Evolutionary conservation across 2,113 vertebrate genomes (phyloP), one percentile per base, ranked within the genome.

Genomic region (Isichthys henryi): DNA sequence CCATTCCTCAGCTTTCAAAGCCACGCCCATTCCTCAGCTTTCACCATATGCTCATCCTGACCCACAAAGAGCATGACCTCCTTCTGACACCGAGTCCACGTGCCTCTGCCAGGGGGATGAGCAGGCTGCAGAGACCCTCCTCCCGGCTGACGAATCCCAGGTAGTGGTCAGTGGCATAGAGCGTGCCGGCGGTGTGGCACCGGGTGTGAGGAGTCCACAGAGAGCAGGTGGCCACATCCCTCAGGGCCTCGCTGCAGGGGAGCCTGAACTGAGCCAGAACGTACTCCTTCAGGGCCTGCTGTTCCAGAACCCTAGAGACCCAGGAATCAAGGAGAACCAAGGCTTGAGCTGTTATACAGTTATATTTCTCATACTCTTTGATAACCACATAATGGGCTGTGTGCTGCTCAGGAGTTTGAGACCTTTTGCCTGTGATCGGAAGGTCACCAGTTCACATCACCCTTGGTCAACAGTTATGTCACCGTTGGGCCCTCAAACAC

Each of bases 121-220:
- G 93, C 50, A 99, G 96, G 49, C 92, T 94, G 91, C 98, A 99
- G 91, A 92, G 95, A 45, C 97, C 97, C 39, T 97, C 96, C 90
- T 98, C 98, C 53, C 96, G 96, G 95, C 98, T 97, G 93, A 96
- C 96, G 94, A 99, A 99, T 90, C 98, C 98, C 94, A 99, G 92
- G 10, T 99, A 99, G 56, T 93, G 94, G 93, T 99, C 97, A 0
- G 98, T 98, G 91, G 96, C 89, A 77, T 98, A 99, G 89, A 99
- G 96, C 0, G 94, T 97, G 27, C 98, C 98, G 0, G 70, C 93
- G 0, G 97, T 98, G 92, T 99, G 98, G 91, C 97, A 97, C 95
- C 98, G 98, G 9, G 96, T 96, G 70, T 99, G 98, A 0, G 98
- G 98, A 0, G 98, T 98, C 98, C 98, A 99, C 13, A 97, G 95